Base-by-base conservation (phyloP, 2,797 vertebrate genomes). In the Cirrhinus molitorella region DNA sequence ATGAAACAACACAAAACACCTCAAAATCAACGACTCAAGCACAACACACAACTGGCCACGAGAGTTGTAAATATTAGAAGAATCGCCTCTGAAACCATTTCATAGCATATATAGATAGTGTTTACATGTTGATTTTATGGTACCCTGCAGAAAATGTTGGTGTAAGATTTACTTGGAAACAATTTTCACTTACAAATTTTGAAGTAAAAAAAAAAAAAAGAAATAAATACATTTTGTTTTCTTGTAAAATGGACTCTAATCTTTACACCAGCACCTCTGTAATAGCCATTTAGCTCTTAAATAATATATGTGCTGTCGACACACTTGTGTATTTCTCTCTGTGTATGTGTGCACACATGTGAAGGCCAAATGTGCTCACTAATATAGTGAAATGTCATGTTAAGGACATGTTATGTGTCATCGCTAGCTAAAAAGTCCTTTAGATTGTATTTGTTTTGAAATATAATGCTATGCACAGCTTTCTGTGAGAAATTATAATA, bases 281-380 rank as follows among this genome's bases (percentile, higher is more conserved):
- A 93, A 94, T 93, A 92, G 92, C 85, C 91, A 83, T 92, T 92
- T 93, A 88, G 91, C 92, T 92, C 71, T 92, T 94, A 92, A 94
- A 94, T 94, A 94, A 94, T 94, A 89, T 90, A 94, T 93, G 92
- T 90, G 91, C 89, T 92, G 87, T 92, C 90, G 90, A 91, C 92
- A 34, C 25, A 34, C 4, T n/a, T n/a, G 1, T 12, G 37, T 14
- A 23, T 31, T 23, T 75, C 73, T 25, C 21, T 57, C 11, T 53
- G 21, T 45, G 3, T 45, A 14, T 72, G 3, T 55, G 37, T 5
- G 16, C 28, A 51, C 9, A 31, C 16, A 11, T 6, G 17, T 31
- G 25, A 73, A 53, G 70, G 17, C 70, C 10, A 73, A 53, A 51
- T 7, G 25, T 34, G 47, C 47, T 34, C 25, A 11, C 13, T 49